These are phyloP conservation scores for Drosophila miranda DNA, from an alignment of 1,140 invertebrate species.

Conservation along the genomic window DNA sequence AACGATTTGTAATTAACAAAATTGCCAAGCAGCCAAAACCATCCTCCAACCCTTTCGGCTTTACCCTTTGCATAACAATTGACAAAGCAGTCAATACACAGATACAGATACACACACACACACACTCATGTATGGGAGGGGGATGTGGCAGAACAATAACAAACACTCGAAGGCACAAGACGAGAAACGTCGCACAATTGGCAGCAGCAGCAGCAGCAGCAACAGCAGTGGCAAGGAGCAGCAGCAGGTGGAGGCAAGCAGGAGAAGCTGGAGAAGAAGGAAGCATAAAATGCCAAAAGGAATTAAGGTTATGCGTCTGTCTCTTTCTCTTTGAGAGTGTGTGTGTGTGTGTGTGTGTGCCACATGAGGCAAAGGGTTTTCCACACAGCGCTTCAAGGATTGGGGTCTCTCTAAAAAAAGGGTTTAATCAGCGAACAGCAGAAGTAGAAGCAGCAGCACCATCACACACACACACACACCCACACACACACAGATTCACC, in stretches of 20 bases:
- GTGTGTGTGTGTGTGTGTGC: constrained; percentile 16
- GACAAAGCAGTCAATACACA: constrained; percentile 73
- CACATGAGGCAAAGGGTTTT: constrained; percentile 34
- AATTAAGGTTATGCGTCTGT: constrained; percentile 58
- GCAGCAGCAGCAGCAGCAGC: constrained; percentile 8
- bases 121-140: constrained; percentile 10
- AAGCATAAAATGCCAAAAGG: constrained; percentile 77
- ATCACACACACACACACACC: constrained; percentile 42
- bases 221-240: constrained; percentile 2
- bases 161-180: constrained; percentile 77
- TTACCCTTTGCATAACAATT: constrained; percentile 60
- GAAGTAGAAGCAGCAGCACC: constrained; percentile 26
- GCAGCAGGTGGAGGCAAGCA: constrained; percentile 4
- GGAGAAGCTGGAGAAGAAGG: constrained; percentile 21
- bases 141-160: constrained; percentile 56
- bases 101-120: constrained; percentile 18
- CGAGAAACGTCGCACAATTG: constrained; percentile 17
- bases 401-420: constrained; percentile 59
- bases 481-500: constrained; percentile 35
- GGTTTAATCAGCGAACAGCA: constrained; percentile 73
- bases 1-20: constrained; percentile 82
- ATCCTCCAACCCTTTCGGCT: constrained; percentile 8
- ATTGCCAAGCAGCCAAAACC: constrained; percentile 71
- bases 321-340: constrained; percentile 10
- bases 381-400: constrained; percentile 13